Conservation (phyloP, 2,113 vertebrate species). For the Aspidoscelis tigris region DNA sequence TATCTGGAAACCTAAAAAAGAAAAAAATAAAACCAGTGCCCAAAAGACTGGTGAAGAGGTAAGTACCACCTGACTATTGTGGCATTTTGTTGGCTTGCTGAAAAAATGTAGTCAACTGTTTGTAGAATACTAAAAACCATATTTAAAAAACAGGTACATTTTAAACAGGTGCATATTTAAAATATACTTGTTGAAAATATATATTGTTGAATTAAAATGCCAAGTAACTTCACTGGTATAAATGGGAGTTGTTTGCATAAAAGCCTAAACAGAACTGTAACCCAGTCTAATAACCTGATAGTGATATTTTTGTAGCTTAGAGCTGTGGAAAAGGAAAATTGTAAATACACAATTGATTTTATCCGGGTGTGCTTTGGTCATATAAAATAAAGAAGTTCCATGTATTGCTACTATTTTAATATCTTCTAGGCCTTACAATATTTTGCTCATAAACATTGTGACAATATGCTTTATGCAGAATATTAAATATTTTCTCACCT, state of each 20-base stretch:
- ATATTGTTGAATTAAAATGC: no score
- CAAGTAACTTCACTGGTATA: not conserved
- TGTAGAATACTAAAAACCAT: no score
- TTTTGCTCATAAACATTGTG: slow-evolving; percentile 37
- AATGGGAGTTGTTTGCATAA: not conserved
- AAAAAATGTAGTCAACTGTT: no score
- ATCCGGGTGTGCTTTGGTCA: slow-evolving; percentile 1
- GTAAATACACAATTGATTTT: slow-evolving; percentile 26
- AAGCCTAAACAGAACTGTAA: not conserved
- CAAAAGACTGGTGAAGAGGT: no score
- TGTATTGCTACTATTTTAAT: slow-evolving; percentile 8
- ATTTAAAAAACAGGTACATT: no score
- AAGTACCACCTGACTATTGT: no score
- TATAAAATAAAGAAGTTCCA: not conserved
- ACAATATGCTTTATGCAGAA: slow-evolving; percentile 43
- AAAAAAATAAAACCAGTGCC: no score
- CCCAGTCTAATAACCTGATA: not conserved
- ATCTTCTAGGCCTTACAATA: slow-evolving; percentile 16
- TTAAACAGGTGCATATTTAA: no score
- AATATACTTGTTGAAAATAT: no score
- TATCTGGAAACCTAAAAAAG: no score
- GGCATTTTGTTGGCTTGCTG: no score
- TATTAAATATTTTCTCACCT: slow-evolving; percentile 1
- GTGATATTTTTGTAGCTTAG: slow-evolving; percentile 31
- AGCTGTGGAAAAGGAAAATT: slow-evolving; percentile 15